These are phyloP conservation scores for Gobionotothen gibberifrons DNA, from an alignment of 2,797 vertebrate species.

Conservation along the genomic window DNA sequence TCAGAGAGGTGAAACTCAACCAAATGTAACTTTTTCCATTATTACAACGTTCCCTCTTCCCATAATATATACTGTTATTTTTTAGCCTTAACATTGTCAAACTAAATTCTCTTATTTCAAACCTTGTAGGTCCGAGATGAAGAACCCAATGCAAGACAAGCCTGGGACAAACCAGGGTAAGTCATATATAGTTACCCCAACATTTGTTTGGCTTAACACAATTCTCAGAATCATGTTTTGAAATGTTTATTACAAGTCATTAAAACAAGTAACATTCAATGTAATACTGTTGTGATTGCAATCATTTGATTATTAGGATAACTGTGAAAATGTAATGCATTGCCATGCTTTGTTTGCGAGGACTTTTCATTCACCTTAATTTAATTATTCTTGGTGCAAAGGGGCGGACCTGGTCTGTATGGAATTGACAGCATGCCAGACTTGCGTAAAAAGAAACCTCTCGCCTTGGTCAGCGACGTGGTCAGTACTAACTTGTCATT, in stretches of 20 bases:
- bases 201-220: background rate
- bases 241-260: background rate
- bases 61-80: background rate
- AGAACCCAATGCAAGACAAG: slow-evolving; percentile 86
- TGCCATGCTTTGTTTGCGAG: background rate
- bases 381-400: slow-evolving; percentile 64
- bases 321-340: background rate
- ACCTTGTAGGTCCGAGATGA: slow-evolving; percentile 88
- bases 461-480: slow-evolving; percentile 97
- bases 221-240: background rate
- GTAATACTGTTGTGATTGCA: background rate
- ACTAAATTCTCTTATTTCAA: slow-evolving; percentile 42
- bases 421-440: slow-evolving; percentile 99
- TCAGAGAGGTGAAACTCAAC: slow-evolving; percentile 81
- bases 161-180: slow-evolving; percentile 94
- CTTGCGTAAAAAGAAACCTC: slow-evolving; percentile 95
- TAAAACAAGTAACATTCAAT: background rate
- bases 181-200: slow-evolving; percentile 51
- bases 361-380: background rate
- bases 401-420: slow-evolving; percentile 92
- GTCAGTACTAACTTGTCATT: slow-evolving; percentile 82
- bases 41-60: slow-evolving; percentile 17
- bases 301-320: background rate
- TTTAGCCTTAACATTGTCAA: background rate
- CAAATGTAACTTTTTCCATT: slow-evolving; percentile 50